Conservation (phyloP, 1,140 invertebrate genomes). For the Saccostrea glomerata region DNA sequence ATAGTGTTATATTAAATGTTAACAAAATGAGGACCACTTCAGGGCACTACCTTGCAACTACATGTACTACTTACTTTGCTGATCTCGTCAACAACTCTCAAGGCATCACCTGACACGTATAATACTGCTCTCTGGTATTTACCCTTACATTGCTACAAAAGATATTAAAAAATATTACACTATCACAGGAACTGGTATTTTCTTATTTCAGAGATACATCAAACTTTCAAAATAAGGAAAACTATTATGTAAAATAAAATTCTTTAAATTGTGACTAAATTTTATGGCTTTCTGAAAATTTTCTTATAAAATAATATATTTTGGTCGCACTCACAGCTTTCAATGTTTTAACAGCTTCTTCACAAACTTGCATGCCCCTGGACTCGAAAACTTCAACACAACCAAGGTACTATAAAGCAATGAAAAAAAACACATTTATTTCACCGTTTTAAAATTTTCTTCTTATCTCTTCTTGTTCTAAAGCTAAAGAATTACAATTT, state of each 20-base stretch:
- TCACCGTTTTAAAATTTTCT: neutral
- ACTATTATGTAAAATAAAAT: neutral
- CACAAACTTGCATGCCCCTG: conserved; percentile 99
- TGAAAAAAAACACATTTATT: neutral
- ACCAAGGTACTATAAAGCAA: conserved; percentile 90
- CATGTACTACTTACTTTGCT: conserved; percentile 86
- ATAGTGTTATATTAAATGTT: no score
- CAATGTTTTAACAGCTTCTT: conserved; percentile 95
- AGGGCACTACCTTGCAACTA: neutral
- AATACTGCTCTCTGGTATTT: conserved; percentile 83
- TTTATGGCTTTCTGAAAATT: neutral
- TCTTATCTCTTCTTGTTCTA: no score
- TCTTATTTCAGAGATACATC: neutral
- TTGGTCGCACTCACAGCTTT: conserved; percentile 73
- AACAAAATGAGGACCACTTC: neutral
- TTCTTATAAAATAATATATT: neutral
- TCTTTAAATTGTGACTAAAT: neutral
- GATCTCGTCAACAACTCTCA: conserved; percentile 98
- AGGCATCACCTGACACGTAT: conserved; percentile 97
- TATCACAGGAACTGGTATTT: no score
- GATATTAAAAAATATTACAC: conserved; percentile 55
- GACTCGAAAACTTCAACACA: conserved; percentile 99
- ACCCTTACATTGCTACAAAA: conserved; percentile 84
- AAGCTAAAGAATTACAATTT: no score
- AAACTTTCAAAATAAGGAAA: neutral